These are phyloP conservation scores for Etheostoma perlongum DNA, from an alignment of 2,797 vertebrate species.

Conservation along the genomic window DNA sequence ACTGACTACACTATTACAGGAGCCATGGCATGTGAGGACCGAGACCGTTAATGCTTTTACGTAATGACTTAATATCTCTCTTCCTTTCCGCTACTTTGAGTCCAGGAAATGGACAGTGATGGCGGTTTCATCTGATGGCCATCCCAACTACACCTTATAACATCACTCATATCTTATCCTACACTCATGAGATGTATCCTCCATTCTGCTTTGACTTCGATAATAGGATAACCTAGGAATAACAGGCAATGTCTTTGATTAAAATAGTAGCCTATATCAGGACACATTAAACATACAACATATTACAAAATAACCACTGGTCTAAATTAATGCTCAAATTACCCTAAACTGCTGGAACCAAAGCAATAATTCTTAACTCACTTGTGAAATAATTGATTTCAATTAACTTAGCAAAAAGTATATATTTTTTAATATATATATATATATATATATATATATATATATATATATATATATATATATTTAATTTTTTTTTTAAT, in stretches of 20 bases:
- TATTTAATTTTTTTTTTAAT: too few relatives aligned
- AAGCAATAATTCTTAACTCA: background rate
- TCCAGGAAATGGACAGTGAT: constrained; percentile 30
- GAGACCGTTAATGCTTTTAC: constrained; percentile 43
- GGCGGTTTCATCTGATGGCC: constrained; percentile 25
- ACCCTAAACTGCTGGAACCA: background rate
- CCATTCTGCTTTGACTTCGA: constrained; percentile 13
- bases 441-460: too few relatives aligned
- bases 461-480: too few relatives aligned
- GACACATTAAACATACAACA: background rate
- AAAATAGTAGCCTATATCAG: background rate
- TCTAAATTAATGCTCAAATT: background rate
- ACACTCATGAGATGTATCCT: constrained; percentile 12
- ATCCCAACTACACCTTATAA: constrained; percentile 20
- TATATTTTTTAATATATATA: too few relatives aligned
- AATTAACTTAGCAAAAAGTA: background rate
- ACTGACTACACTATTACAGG: constrained; percentile 28
- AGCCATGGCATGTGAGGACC: constrained; percentile 28
- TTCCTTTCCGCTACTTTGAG: constrained; percentile 19
- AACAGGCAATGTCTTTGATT: background rate
- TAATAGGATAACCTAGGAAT: background rate
- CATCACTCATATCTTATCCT: background rate
- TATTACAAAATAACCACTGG: background rate
- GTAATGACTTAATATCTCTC: constrained; percentile 47
- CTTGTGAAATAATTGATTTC: too few relatives aligned